Base-by-base conservation (phyloP, 2,888 invertebrate species). In the Agrotis ipsilon region DNA sequence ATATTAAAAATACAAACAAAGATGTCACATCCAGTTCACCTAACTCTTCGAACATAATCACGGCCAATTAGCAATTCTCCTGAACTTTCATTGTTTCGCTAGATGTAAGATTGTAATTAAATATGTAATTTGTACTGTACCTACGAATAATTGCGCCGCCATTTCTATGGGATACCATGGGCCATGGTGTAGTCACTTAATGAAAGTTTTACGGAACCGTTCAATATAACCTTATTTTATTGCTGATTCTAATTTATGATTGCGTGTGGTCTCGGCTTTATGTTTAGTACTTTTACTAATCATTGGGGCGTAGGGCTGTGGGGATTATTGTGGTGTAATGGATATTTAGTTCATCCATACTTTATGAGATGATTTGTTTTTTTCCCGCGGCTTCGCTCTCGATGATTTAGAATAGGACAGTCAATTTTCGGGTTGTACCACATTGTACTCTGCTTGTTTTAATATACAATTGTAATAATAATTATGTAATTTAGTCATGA, bases 31-130 rank as follows among this genome's bases (percentile, higher is more conserved):
- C 83, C 49, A 85, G 82, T 63, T 9, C 0, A 0, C 0, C 16
- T 58, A 70, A 43, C 3, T 81, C 78, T 55, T 16, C 16, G 74
- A 27, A 63, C 71, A 86, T 84, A 88, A 90, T 88, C 89, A 90
- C 80, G 84, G 82, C 90, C 90, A 92, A 92, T 92, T 92, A 92
- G 90, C 90, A 83, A 89, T 92, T 91, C 88, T 91, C 89, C 87
- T 90, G 88, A 90, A 91, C 92, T 91, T 92, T 92, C 92, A 92
- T 92, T 92, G 92, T 92, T 91, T 87, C 87, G 82, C 86, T 82
- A 87, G 85, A 89, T 88, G 77, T 81, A 78, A 89, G 90, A 91
- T 92, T 86, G 85, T 78, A 89, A 91, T 91, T 89, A 88, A 86
- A 84, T 86, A 86, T 86, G 82, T 86, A 86, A 86, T 86, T 86